These are phyloP conservation scores for Thryonomys swinderianus DNA, from an alignment of 2,113 vertebrate species.

Conservation along the genomic window DNA sequence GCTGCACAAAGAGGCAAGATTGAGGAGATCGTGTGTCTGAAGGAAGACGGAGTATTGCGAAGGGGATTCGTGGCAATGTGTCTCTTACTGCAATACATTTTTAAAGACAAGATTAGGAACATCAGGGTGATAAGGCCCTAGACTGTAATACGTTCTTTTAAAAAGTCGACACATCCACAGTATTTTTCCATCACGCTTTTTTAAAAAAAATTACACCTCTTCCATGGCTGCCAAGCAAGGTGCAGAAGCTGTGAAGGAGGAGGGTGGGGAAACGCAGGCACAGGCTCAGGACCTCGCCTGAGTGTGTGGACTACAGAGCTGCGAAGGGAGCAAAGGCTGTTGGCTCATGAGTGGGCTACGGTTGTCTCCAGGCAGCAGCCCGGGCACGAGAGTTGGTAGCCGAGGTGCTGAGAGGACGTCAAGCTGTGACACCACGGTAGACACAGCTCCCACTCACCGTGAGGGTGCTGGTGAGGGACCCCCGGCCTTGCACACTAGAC, in stretches of 20 bases:
- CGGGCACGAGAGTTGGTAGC: background rate
- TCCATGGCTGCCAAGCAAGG: background rate
- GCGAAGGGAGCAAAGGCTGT: background rate
- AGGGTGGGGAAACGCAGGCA: no score
- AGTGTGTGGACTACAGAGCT: background rate
- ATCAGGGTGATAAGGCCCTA: no score
- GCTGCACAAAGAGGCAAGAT: background rate
- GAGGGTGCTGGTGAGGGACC: background rate
- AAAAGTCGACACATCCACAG: background rate
- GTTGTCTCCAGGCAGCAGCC: background rate
- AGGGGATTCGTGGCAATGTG: background rate
- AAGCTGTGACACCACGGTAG: background rate
- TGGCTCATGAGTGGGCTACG: background rate
- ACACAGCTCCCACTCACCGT: background rate
- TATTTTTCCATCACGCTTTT: no score
- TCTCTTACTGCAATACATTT: background rate
- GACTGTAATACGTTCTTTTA: background rate
- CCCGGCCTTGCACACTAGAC: background rate
- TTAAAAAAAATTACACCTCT: background rate
- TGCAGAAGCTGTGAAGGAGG: background rate
- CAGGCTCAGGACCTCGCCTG: background rate
- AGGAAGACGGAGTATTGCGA: background rate
- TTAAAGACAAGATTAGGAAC: no score
- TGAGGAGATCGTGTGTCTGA: background rate
- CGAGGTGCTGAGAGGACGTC: no score